Evolutionary conservation across 2,113 vertebrate species (phyloP).

Genomic region (Chaenogobius annularis): DNA sequence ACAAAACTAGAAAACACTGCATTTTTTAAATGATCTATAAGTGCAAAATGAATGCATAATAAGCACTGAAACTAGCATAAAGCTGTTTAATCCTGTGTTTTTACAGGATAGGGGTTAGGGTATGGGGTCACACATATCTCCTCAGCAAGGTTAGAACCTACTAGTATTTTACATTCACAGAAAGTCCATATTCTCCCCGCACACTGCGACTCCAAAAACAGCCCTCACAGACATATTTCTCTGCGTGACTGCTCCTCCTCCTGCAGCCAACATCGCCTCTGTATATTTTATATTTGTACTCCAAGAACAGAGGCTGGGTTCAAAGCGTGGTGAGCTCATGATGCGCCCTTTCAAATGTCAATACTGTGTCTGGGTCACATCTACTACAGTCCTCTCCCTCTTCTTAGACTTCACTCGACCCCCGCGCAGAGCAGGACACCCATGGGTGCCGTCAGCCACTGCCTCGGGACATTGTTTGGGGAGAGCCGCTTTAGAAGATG

Average conservation of each 20-base stretch:
- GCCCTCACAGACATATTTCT: constrained; percentile 2
- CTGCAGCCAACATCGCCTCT: neutral
- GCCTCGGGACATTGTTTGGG: constrained; percentile 56
- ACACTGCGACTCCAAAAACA: neutral
- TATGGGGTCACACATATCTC: neutral
- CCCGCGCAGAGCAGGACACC: constrained; percentile 46
- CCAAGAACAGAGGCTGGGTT: constrained; percentile 1
- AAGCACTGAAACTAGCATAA: too few relatives aligned
- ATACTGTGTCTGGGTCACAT: constrained; percentile 27
- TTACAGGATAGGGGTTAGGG: too few relatives aligned
- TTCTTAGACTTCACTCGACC: constrained; percentile 56
- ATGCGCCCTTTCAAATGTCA: constrained; percentile 50
- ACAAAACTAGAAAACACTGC: too few relatives aligned
- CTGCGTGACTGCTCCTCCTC: neutral
- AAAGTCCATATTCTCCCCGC: neutral
- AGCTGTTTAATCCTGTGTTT: too few relatives aligned
- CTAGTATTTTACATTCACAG: neutral
- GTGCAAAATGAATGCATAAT: too few relatives aligned
- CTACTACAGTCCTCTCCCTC: constrained; percentile 35
- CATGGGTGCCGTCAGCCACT: constrained; percentile 42
- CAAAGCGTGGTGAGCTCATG: constrained; percentile 26
- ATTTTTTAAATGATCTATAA: too few relatives aligned
- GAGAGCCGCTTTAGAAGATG: constrained; percentile 48
- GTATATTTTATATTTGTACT: neutral
- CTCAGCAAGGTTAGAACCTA: neutral